phyloP scores from a whole-genome alignment of 2,113 vertebrate species.

The Nipponia nippon region DNA sequence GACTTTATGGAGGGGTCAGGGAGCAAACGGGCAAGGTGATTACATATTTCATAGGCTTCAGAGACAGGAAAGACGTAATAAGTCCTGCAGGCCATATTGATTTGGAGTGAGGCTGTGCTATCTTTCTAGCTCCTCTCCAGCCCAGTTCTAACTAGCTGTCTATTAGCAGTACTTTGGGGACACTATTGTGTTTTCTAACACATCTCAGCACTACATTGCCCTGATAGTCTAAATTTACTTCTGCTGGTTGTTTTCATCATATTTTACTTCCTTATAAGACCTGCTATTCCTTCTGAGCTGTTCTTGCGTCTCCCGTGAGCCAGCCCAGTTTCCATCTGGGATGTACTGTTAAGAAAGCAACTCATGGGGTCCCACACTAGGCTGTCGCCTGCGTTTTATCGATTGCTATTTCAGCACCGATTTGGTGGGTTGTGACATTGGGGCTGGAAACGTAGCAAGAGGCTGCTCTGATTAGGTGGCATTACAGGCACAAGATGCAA shows the following conservation, averaged over 20 bases:
- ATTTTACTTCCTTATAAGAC: background rate
- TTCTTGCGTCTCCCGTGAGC: background rate
- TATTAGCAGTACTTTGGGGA: background rate
- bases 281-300: background rate
- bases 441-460: background rate
- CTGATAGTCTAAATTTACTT: background rate
- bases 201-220: background rate
- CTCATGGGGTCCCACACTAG: fast-evolving
- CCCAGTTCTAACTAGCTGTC: background rate
- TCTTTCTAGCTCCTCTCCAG: background rate
- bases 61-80: background rate
- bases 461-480: background rate
- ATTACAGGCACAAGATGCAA: background rate
- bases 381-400: background rate
- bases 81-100: background rate
- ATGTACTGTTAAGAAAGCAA: background rate
- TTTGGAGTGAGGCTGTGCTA: background rate
- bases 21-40: background rate
- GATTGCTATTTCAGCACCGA: fast-evolving
- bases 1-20: background rate
- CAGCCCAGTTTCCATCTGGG: background rate
- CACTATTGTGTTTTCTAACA: background rate
- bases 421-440: background rate
- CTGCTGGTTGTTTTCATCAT: background rate
- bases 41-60: background rate